A percentile compares a stretch with the other conserved stretches of the same genome.
These are phyloP conservation scores for Malacoraja senta DNA, from an alignment of 2,797 vertebrate species.

Conservation along the genomic window DNA sequence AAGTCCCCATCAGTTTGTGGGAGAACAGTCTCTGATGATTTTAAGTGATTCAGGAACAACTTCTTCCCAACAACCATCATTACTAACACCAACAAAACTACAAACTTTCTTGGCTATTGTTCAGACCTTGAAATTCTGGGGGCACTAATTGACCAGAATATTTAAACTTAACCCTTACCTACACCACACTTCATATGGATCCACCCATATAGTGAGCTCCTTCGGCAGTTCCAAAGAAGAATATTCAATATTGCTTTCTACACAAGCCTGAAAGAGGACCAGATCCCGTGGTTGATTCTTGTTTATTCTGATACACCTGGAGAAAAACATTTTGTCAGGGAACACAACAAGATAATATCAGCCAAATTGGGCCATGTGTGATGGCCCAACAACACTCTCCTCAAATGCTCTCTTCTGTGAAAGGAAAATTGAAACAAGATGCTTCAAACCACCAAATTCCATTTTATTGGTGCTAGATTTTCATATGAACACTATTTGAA, in stretches of 20 bases:
- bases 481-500: background rate
- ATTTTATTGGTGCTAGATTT: background rate
- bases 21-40: too few species aligned
- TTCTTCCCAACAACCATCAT: too few species aligned
- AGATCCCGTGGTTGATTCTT: constrained; percentile 64
- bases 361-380: background rate
- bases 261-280: constrained; percentile 69
- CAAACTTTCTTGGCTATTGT: too few species aligned
- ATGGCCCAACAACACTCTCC: background rate
- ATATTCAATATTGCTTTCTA: constrained; percentile 61
- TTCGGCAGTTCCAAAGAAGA: constrained; percentile 72
- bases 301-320: constrained; percentile 82
- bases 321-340: background rate
- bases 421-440: too few species aligned
- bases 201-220: constrained; percentile 90
- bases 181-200: constrained; percentile 88
- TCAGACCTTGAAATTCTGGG: too few species aligned
- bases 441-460: background rate
- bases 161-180: constrained; percentile 59
- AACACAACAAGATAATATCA: background rate
- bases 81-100: too few species aligned
- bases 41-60: too few species aligned
- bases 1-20: too few species aligned
- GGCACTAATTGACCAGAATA: background rate
- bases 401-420: too few species aligned